Evolutionary conservation across 2,888 invertebrate genomes (phyloP), one percentile per base, ranked within the genome.

Genomic region (Euzetes globulus): DNA sequence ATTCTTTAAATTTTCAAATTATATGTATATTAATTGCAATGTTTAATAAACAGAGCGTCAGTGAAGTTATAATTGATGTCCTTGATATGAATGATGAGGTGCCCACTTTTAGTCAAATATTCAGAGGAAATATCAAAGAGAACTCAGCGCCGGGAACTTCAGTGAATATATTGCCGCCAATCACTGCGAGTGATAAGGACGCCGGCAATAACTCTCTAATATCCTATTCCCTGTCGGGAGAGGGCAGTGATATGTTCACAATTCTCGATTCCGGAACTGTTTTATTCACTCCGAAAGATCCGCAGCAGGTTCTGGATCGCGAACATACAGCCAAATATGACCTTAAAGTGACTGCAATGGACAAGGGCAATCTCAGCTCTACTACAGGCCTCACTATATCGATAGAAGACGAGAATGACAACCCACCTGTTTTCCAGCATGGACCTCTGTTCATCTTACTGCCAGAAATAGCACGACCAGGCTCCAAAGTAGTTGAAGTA

Each of bases 351-450:
- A 78, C 78, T 6, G 80, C 80, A 13, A 77, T 73, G 3, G 80
- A 80, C 75, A 77, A 77, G 68, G 79, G 91, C 9, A 90, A 91
- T 60, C 82, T 92, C 15, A 88, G 87, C 70, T 89, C 90, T 0
- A 88, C 90, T 81, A 89, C 90, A 0, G 87, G 88, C 79, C 81
- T 94, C 11, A 88, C 86, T 0, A 87, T 94, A 63, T 85, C 84
- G 0, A 83, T 93, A 29, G 86, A 88, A 5, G 94, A 94, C 81
- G 88, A 89, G 80, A 94, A 94, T 80, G 93, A 93, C 81, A 92
- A 92, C 81, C 74, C 78, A 1, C 80, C 80, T 0, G 77, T 77
- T 1, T 80, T 80, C 77, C 78, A 79, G 50, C 80, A 80, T 72
- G 80, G 80, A 9, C 80, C 79, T 11, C 72, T 79, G 27, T 77